Evolutionary conservation across 2,113 vertebrate genomes (phyloP).

Genomic region (Motacilla alba): DNA sequence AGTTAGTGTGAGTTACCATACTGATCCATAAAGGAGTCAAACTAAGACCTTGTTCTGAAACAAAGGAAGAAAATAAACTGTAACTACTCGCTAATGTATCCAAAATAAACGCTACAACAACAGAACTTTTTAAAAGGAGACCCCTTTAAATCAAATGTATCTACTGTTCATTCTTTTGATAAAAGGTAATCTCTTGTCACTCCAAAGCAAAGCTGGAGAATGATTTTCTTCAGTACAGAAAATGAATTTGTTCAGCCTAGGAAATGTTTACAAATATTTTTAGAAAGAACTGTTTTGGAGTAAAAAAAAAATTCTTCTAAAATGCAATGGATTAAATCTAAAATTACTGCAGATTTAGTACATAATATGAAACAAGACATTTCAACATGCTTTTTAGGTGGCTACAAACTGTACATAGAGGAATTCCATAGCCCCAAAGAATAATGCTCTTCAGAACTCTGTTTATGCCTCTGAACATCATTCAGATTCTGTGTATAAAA

Average conservation of each 20-base stretch:
- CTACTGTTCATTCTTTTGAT: not conserved
- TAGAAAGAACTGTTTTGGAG: conserved; percentile 43
- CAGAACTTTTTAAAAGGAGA: not conserved
- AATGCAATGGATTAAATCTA: conserved; percentile 23
- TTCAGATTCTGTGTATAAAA: conserved; percentile 72
- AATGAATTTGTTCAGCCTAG: conserved; percentile 25
- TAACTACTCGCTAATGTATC: not conserved
- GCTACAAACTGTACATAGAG: conserved; percentile 45
- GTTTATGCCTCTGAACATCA: conserved; percentile 66
- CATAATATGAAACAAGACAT: conserved; percentile 11
- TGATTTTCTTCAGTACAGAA: conserved; percentile 7
- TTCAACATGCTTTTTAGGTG: conserved; percentile 40
- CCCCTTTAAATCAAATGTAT: not conserved
- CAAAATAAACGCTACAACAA: not conserved
- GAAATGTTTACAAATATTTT: conserved; percentile 56
- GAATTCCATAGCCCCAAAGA: conserved; percentile 54
- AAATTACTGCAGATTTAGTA: conserved; percentile 27
- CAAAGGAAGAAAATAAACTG: not conserved
- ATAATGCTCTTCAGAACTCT: conserved; percentile 65
- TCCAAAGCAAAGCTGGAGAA: conserved; percentile 23
- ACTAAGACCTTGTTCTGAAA: not conserved
- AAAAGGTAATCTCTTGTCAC: not conserved
- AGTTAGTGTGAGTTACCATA: not conserved
- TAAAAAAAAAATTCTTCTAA: conserved; percentile 52
- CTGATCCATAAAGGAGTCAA: not conserved